Conservation (phyloP, 2,113 vertebrate species). For the Grus americana region DNA sequence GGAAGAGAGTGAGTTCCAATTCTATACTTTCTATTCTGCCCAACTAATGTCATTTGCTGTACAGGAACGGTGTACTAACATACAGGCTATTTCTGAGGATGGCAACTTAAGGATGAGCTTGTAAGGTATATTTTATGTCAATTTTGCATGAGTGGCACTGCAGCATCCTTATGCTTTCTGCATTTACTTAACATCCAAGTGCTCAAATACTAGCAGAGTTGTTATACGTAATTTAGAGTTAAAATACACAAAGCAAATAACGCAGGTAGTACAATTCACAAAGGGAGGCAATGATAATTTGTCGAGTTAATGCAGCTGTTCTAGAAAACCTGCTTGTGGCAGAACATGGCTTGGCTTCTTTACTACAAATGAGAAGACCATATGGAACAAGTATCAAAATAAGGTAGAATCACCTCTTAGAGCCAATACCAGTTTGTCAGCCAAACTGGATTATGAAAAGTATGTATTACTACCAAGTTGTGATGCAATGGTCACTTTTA, state of each 20-base stretch:
- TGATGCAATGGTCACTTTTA: not conserved
- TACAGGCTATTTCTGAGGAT: not conserved
- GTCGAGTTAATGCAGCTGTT: not conserved
- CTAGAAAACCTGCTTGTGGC: not conserved
- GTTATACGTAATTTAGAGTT: not conserved
- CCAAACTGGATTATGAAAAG: not conserved
- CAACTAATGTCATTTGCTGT: not conserved
- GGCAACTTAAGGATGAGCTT: not conserved
- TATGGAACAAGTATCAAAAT: not conserved
- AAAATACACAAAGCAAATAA: not conserved
- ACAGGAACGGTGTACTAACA: rapidly evolving
- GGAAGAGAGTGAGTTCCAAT: not conserved
- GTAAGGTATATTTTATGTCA: rapidly evolving
- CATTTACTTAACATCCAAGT: too few relatives aligned
- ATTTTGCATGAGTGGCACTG: not conserved
- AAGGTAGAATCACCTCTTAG: not conserved
- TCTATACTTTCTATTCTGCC: not conserved
- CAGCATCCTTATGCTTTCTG: not conserved
- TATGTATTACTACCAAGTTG: not conserved
- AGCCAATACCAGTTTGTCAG: not conserved
- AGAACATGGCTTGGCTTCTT: not conserved
- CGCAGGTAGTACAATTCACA: not conserved
- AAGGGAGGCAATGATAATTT: not conserved
- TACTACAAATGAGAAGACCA: not conserved
- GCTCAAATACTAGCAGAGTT: not conserved